Evolutionary conservation across 2,113 vertebrate genomes (phyloP).

Genomic region (Mustela nigripes): DNA sequence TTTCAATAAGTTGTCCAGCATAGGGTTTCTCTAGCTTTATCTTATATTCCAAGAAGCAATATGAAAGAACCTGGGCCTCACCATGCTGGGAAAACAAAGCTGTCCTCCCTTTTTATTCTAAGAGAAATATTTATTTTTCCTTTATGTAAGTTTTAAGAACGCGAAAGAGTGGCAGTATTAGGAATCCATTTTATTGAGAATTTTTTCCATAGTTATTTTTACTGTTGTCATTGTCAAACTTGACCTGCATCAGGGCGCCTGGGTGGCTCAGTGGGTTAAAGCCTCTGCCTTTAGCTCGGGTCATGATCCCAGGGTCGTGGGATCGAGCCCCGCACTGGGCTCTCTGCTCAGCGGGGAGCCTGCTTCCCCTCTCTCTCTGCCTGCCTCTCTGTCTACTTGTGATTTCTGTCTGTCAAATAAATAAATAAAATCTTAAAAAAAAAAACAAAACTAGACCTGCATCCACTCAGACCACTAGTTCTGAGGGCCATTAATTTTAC

Average conservation of each 20-base stretch:
- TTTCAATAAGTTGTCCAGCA: neutral
- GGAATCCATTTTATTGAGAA: neutral
- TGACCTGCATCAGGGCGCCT: neutral
- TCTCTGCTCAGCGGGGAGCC: no score
- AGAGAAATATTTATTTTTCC: neutral
- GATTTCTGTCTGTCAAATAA: no score
- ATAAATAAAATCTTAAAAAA: no score
- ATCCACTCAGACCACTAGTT: neutral
- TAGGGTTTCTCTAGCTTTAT: neutral
- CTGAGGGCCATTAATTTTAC: neutral
- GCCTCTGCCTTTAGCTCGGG: no score
- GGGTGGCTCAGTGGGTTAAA: no score
- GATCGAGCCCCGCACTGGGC: no score
- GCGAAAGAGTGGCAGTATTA: neutral
- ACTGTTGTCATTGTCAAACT: neutral
- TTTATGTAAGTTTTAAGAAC: neutral
- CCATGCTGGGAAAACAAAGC: neutral
- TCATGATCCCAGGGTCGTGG: no score
- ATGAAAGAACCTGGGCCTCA: neutral
- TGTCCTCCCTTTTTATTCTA: no score
- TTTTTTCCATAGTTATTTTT: neutral
- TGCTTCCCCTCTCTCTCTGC: no score
- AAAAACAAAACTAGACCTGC: neutral
- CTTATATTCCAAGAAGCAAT: neutral
- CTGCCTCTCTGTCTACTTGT: no score